Percentiles rank a stretch among this genome's conserved stretches.
These are phyloP conservation scores for Arctia plantaginis DNA, from an alignment of 2,888 invertebrate genomes.

Conservation along the genomic window DNA sequence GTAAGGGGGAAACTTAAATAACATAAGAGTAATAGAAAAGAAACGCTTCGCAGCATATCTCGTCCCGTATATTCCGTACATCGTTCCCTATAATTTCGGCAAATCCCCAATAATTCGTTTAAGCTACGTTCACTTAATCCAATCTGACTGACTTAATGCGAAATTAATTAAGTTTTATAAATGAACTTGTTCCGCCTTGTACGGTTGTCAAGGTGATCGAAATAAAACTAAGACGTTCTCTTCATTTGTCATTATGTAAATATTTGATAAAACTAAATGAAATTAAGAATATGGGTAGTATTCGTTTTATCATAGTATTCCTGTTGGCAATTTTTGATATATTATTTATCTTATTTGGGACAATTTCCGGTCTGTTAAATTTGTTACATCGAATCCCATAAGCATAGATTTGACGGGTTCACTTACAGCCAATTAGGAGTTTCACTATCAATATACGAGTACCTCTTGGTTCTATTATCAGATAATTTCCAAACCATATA, in stretches of 20 bases:
- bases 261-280: background rate
- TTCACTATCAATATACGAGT: background rate
- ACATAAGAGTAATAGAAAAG: background rate
- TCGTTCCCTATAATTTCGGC: constrained; percentile 74
- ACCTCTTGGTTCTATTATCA: too few relatives aligned
- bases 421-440: background rate
- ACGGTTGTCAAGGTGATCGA: constrained; percentile 41
- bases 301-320: background rate
- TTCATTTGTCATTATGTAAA: background rate
- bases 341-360: too few relatives aligned
- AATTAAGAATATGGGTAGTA: background rate
- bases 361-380: background rate
- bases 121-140: constrained; percentile 78
- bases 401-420: background rate
- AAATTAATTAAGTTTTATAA: constrained; percentile 82
- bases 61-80: constrained; percentile 45
- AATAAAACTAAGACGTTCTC: constrained; percentile 33
- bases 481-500: too few relatives aligned
- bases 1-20: background rate
- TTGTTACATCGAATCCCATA: background rate
- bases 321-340: too few relatives aligned
- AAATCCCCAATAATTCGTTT: constrained; percentile 80
- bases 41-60: too few relatives aligned
- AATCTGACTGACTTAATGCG: constrained; percentile 77
- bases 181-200: constrained; percentile 65